Base-by-base conservation (phyloP, 2,888 invertebrate genomes). In the Serrognathus titanus region DNA sequence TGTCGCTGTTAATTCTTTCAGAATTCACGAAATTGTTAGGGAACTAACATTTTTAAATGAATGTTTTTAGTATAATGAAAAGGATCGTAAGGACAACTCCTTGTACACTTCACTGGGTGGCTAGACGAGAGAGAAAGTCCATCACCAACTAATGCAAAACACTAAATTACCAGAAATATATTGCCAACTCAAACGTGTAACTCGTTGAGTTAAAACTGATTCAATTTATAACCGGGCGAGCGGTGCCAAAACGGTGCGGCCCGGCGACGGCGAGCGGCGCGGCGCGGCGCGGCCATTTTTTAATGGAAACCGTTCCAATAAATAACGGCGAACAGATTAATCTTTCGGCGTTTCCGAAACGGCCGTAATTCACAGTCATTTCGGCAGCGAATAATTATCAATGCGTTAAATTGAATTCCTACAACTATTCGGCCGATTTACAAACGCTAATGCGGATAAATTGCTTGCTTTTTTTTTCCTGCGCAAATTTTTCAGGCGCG, bases 201-300 rank as follows among this genome's bases (percentile, higher is more conserved):
- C 43, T 43, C 43, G 43, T 43, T 43, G 43, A 43, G 43, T 43
- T 43, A 43, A 43, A 43, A 43, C 43, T 43, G 43, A 43, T 43
- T 43, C 43, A 16, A 43, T 43, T 43, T 43, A 43, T 43, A 43
- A 43, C 43, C 43, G 16, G 24, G 24, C 43, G 20, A 43, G 20
- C 20, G 43, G 20, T 43, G 43, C 43, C 43, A 43, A 43, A 43
- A 43, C 43, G 20, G 16, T 43, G 43, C 43, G 13, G 7, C 13
- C 12, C 13, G 12, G 13, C 41, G 11, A 2, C 13, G 41, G 13
- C 5, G 13, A 12, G 12, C n/a, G 12, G 11, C 41, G n/a, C n/a
- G 43, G 43, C 13, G 20, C 13, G 13, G 13, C 20, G 43, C 20
- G 43, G 13, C 20, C 20, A 43, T 43, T 43, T 43, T 43, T 43